Percentiles rank a stretch among this genome's conserved stretches.
Conservation (phyloP, 1,140 invertebrate genomes). For the Apis dorsata region DNA sequence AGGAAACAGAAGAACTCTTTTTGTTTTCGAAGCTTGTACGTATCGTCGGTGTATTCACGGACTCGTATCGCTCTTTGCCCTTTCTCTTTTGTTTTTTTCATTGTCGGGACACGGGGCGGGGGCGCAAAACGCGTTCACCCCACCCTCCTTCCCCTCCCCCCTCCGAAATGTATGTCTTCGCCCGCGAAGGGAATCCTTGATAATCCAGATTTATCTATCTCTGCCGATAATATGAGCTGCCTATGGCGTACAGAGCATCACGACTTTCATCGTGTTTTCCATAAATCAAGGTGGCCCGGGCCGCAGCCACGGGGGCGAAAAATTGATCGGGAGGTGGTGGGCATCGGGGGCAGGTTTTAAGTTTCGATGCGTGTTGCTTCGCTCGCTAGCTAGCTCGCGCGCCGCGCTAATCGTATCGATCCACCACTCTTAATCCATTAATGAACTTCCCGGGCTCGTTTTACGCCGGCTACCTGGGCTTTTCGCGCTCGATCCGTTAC, state of each 20-base stretch:
- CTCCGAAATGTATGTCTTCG: constrained; percentile 21
- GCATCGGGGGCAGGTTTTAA: constrained; percentile 50
- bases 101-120: too few species aligned
- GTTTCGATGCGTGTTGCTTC: constrained; percentile 57
- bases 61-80: constrained; percentile 12
- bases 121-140: constrained; percentile 1
- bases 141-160: neutral
- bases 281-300: constrained; percentile 34
- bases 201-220: constrained; percentile 53
- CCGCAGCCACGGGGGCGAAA: constrained; percentile 29
- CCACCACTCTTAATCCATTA: constrained; percentile 74
- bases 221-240: constrained; percentile 39
- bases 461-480: constrained; percentile 62
- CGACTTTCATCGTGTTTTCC: constrained; percentile 29
- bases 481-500: constrained; percentile 61
- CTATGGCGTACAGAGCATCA: neutral
- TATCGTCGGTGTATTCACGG: neutral
- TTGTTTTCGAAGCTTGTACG: neutral
- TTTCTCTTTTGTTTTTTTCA: too few species aligned
- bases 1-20: too few species aligned
- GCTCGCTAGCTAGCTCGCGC: constrained; percentile 16
- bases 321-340: constrained; percentile 46
- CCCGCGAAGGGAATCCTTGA: constrained; percentile 33
- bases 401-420: constrained; percentile 70
- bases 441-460: constrained; percentile 72